Evolutionary conservation across 2,888 invertebrate species (phyloP).

Genomic region (Eupithecia subumbrata): DNA sequence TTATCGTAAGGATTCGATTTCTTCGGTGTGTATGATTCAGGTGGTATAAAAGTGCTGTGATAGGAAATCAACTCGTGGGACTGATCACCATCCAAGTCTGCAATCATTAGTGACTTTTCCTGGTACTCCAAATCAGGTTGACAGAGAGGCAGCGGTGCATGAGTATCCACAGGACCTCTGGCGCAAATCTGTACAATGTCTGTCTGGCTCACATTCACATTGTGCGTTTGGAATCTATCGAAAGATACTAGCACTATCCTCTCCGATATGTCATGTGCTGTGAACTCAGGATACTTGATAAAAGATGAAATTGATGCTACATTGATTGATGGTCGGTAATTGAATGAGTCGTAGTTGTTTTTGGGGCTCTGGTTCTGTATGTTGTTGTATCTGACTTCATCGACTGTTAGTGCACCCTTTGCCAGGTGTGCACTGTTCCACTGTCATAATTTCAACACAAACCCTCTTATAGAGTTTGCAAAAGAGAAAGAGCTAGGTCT

Average conservation of each 20-base stretch:
- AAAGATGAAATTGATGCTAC: conserved; percentile 68
- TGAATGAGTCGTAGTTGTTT: conserved; percentile 72
- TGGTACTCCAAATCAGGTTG: conserved; percentile 91
- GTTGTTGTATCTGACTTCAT: conserved; percentile 75
- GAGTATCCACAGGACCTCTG: conserved; percentile 64
- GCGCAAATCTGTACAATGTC: conserved; percentile 90
- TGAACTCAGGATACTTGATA: conserved; percentile 76
- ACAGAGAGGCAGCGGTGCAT: conserved; percentile 78
- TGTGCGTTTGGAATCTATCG: conserved; percentile 88
- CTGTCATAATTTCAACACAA: conserved; percentile 93
- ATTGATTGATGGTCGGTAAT: conserved; percentile 60
- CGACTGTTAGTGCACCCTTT: conserved; percentile 77
- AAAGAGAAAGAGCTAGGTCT: conserved; percentile 88
- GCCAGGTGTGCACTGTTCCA: conserved; percentile 86
- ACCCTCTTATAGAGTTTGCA: conserved; percentile 86
- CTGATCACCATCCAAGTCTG: conserved; percentile 90
- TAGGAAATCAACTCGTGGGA: conserved; percentile 91
- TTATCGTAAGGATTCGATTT: conserved; percentile 68
- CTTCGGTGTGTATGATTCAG: conserved; percentile 68
- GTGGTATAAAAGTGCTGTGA: conserved; percentile 85
- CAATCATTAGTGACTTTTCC: conserved; percentile 88
- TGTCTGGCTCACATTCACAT: conserved; percentile 91
- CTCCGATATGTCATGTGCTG: conserved; percentile 86
- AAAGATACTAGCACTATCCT: conserved; percentile 91
- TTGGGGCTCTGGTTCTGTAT: conserved; percentile 77